Conservation (phyloP, 2,888 invertebrate genomes). For the Apodemia zela region DNA sequence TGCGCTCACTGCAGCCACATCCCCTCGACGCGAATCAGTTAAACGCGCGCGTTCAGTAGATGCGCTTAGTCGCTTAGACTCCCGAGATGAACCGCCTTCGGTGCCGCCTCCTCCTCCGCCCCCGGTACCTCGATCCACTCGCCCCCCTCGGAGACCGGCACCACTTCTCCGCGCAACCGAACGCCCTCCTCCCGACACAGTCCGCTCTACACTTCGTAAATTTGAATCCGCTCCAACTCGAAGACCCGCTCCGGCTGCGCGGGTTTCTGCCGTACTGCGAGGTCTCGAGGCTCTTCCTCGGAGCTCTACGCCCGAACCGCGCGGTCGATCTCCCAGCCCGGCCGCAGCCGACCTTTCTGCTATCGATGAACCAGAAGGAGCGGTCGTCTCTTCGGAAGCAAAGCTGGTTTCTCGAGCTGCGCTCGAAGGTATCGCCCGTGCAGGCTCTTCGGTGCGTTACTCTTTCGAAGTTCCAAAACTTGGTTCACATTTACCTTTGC, state of each 20-base stretch:
- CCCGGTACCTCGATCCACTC: slow-evolving; percentile 72
- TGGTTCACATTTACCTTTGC: slow-evolving; percentile 59
- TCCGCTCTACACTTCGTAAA: slow-evolving; percentile 90
- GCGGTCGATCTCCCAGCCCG: slow-evolving; percentile 42
- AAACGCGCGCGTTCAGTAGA: slow-evolving; percentile 94
- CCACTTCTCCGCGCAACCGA: slow-evolving; percentile 87
- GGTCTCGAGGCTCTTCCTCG: slow-evolving; percentile 54
- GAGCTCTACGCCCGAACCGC: slow-evolving; percentile 58
- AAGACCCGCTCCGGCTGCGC: slow-evolving; percentile 71
- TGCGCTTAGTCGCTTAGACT: slow-evolving; percentile 85
- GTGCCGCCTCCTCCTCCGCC: slow-evolving; percentile 45
- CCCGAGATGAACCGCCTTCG: slow-evolving; percentile 82
- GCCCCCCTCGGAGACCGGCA: slow-evolving; percentile 70
- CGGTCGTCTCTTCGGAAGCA: slow-evolving; percentile 43
- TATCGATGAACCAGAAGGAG: slow-evolving; percentile 42
- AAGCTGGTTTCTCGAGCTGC: slow-evolving; percentile 80
- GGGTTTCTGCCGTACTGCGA: slow-evolving; percentile 64
- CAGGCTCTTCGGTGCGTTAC: slow-evolving; percentile 84
- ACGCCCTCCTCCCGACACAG: slow-evolving; percentile 93
- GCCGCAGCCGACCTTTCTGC: slow-evolving; percentile 42
- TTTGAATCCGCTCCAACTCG: slow-evolving; percentile 87
- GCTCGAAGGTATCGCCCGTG: slow-evolving; percentile 83
- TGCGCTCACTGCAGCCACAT: slow-evolving; percentile 38
- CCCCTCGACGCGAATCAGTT: slow-evolving; percentile 81
- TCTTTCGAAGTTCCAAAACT: slow-evolving; percentile 68